Evolutionary conservation across 2,797 vertebrate species (phyloP).

Genomic region (Pseudochirops corinnae): DNA sequence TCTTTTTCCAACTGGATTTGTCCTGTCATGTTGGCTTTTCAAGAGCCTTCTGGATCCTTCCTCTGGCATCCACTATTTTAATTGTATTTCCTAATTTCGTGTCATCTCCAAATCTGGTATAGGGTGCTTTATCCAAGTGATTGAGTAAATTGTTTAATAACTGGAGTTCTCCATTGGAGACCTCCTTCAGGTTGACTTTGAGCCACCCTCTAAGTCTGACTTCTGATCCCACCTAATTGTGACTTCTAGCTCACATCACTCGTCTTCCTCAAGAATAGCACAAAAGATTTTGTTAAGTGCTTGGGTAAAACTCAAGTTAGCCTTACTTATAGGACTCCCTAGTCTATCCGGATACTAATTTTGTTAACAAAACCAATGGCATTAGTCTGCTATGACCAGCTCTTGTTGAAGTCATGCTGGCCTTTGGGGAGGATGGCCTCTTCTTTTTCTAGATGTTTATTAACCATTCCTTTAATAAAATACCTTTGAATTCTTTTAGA

Average conservation of each 20-base stretch:
- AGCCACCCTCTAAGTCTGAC: too few relatives aligned
- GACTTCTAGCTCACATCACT: neutral
- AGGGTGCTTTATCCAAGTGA: neutral
- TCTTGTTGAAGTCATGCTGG: too few relatives aligned
- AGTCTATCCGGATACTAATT: neutral
- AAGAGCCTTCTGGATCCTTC: neutral
- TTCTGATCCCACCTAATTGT: neutral
- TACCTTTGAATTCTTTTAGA: neutral
- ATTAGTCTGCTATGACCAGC: neutral
- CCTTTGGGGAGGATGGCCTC: neutral
- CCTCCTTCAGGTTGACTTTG: too few relatives aligned
- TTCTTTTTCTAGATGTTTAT: neutral
- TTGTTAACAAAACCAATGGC: too few relatives aligned
- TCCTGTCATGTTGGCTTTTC: neutral
- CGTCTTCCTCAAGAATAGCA: neutral
- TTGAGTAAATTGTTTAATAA: neutral
- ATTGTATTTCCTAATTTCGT: neutral
- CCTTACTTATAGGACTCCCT: too few relatives aligned
- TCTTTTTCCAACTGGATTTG: neutral
- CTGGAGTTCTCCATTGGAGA: neutral
- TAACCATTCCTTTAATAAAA: neutral
- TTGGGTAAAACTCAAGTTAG: neutral
- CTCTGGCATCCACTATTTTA: neutral
- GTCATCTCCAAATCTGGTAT: neutral
- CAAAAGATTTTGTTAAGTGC: neutral